Evolutionary conservation across 2,888 invertebrate species (phyloP), one percentile per base, ranked within the genome.

Genomic region (Acanthosepion pharaonis): DNA sequence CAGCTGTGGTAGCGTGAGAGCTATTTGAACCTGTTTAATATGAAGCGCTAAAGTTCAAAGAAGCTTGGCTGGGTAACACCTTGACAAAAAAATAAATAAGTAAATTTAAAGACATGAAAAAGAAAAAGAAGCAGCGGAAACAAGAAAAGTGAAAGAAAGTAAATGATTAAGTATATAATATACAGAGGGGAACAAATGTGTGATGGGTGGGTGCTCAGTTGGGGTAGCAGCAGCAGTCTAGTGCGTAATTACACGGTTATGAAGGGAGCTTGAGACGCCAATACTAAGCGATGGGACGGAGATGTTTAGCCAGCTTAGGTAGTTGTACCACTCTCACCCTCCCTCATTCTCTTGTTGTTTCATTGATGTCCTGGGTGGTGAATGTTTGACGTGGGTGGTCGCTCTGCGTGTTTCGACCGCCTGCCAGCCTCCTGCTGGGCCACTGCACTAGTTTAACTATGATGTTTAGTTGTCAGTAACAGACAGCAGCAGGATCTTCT

Each of bases 371-470:
- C 78, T 78, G n/a, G 78, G n/a, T 78, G 78, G n/a, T 33, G 78
- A 78, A 78, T 78, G 78, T 78, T 78, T 78, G 78, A 78, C 78
- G 78, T 78, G 78, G 78, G 78, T 78, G 78, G 78, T 78, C 78
- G 78, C 78, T 11, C 78, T n/a, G 78, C 78, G 78, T 78, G 78
- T n/a, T 78, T 78, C 78, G 78, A 78, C 78, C 78, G 78, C 78
- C 78, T 78, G 78, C 78, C 78, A 78, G 78, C n/a, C 78, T 78
- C 78, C 78, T 78, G 33, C 93, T 49, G 53, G 53, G 49, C 53
- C n/a, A 93, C 23, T 93, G 93, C 93, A 93, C 93, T 93, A 93
- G 93, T 93, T 93, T 53, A 93, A 93, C 48, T 53, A 93, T 53
- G 51, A 51, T 93, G 93, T 53, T 93, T 93, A 93, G 49, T 93